Evolutionary conservation across 1,140 invertebrate species (phyloP).

Genomic region (Diabrotica undecimpunctata): DNA sequence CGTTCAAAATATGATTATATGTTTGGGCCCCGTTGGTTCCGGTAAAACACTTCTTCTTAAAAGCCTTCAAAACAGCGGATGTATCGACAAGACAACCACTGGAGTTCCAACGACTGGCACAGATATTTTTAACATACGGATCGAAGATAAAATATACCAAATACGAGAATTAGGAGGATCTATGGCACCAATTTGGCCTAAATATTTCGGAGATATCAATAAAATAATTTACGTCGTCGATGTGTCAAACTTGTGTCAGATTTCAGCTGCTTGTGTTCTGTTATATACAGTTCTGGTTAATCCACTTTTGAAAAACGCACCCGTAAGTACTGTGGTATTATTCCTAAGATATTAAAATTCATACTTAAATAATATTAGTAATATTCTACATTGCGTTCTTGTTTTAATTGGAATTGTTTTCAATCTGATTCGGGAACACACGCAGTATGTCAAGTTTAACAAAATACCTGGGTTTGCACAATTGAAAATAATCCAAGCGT

Average conservation of each 20-base stretch:
- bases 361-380: too few relatives aligned
- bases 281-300: conserved; percentile 71
- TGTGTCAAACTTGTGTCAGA: conserved; percentile 75
- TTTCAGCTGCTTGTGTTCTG: conserved; percentile 72
- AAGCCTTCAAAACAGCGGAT: conserved; percentile 61
- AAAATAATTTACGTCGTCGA: conserved; percentile 77
- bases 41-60: conserved; percentile 79
- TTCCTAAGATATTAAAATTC: too few relatives aligned
- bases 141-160: conserved; percentile 48
- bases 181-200: conserved; percentile 75
- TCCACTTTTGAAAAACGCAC: conserved; percentile 59
- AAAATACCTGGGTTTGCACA: too few relatives aligned
- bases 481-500: too few relatives aligned
- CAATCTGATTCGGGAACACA: too few relatives aligned
- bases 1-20: conserved; percentile 53
- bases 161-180: conserved; percentile 71
- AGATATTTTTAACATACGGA: conserved; percentile 64
- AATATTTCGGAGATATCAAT: conserved; percentile 62
- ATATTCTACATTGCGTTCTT: too few relatives aligned
- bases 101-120: conserved; percentile 75
- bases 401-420: too few relatives aligned
- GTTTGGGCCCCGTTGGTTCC: conserved; percentile 70
- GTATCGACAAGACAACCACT: conserved; percentile 66
- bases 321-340: conserved; percentile 55
- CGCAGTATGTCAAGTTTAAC: too few relatives aligned